Evolutionary conservation across 2,888 invertebrate species (phyloP).

Genomic region (Dryococelus australis): DNA sequence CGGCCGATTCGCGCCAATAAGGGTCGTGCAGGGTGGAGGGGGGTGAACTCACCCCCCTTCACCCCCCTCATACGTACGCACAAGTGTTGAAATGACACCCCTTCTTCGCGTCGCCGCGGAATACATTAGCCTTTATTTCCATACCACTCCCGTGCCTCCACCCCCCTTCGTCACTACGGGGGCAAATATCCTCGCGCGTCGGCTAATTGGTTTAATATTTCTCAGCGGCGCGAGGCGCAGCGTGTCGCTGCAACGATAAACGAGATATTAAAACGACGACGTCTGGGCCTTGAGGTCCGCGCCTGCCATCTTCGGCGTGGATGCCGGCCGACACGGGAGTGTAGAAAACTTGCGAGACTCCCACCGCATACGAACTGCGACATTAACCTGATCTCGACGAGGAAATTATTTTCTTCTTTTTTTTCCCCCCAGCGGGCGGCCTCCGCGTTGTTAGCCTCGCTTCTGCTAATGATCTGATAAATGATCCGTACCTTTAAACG

Average conservation of each 20-base stretch:
- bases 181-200: not conserved
- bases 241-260: constrained; percentile 8
- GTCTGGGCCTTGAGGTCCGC: not conserved
- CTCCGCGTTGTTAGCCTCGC: too few species aligned
- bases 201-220: constrained; percentile 28
- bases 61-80: too few species aligned
- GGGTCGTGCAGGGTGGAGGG: not conserved
- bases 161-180: not conserved
- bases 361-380: too few species aligned
- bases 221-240: not conserved
- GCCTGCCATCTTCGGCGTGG: not conserved
- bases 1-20: not conserved
- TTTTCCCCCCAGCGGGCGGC: too few species aligned
- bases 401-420: too few species aligned
- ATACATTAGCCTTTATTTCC: constrained; percentile 40
- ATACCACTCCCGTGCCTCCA: constrained; percentile 39
- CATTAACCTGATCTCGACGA: too few species aligned
- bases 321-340: too few species aligned
- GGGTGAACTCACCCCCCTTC: too few species aligned
- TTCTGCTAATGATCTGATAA: too few species aligned
- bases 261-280: not conserved
- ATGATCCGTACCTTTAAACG: too few species aligned
- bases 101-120: not conserved
- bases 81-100: constrained; percentile 16
- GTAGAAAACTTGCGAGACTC: too few species aligned